Evolutionary conservation across 2,797 vertebrate genomes (phyloP).

Genomic region (Masticophis lateralis): DNA sequence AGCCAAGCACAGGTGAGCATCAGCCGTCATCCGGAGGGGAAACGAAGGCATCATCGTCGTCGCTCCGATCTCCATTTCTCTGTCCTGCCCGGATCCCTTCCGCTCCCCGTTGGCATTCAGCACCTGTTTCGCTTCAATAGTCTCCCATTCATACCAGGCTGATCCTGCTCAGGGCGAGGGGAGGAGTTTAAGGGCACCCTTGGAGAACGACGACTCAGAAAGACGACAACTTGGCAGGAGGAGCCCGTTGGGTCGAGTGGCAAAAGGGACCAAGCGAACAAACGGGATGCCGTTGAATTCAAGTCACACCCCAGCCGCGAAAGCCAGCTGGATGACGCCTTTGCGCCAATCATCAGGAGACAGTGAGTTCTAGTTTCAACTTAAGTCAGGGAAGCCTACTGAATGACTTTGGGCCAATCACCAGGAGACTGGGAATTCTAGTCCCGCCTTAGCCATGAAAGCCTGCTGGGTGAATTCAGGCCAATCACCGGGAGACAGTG

Average conservation of each 20-base stretch:
- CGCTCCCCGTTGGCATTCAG: not conserved
- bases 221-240: not conserved
- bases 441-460: too few species aligned
- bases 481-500: too few species aligned
- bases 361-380: accelerated
- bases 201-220: conserved; percentile 46
- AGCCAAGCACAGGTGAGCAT: not conserved
- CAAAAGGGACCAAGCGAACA: not conserved
- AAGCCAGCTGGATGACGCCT: too few species aligned
- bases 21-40: not conserved
- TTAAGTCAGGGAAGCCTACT: too few species aligned
- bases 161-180: conserved; percentile 67
- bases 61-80: not conserved
- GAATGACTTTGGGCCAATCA: too few species aligned
- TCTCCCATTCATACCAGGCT: conserved; percentile 70
- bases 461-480: too few species aligned
- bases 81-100: not conserved
- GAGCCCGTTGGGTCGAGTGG: not conserved
- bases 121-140: conserved; percentile 12
- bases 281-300: not conserved
- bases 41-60: not conserved
- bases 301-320: not conserved
- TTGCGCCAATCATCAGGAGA: too few species aligned
- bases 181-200: conserved; percentile 39
- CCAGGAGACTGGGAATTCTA: too few species aligned